A percentile compares a stretch with the other conserved stretches of the same genome.
Evolutionary conservation across 2,797 vertebrate species (phyloP).

Genomic region (Euthynnus affinis): DNA sequence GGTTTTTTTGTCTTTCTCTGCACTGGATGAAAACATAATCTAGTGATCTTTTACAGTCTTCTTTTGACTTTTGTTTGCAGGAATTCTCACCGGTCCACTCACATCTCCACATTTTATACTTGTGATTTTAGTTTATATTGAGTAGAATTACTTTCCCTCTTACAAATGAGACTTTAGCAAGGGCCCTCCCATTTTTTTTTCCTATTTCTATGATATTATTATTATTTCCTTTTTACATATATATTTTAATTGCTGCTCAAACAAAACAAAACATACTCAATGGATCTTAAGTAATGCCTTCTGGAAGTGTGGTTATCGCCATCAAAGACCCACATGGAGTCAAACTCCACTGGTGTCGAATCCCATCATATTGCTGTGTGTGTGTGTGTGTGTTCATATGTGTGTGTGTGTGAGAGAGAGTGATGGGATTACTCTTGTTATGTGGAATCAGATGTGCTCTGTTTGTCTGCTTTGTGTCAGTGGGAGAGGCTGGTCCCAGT

Average conservation of each 20-base stretch:
- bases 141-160: too few relatives aligned
- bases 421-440: slow-evolving; percentile 78
- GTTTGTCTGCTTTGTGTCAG: slow-evolving; percentile 77
- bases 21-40: too few relatives aligned
- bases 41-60: not conserved
- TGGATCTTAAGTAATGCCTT: not conserved
- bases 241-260: not conserved
- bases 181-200: not conserved
- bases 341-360: slow-evolving; percentile 32
- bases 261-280: not conserved
- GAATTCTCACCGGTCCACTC: not conserved
- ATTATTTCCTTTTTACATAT: not conserved
- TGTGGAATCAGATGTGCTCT: slow-evolving; percentile 77
- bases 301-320: slow-evolving; percentile 6
- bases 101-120: not conserved
- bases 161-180: not conserved
- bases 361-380: slow-evolving; percentile 26
- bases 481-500: slow-evolving; percentile 57
- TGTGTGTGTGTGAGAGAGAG: slow-evolving; percentile 26
- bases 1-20: not conserved
- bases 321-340: slow-evolving; percentile 24
- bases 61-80: not conserved
- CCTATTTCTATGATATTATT: too few relatives aligned
- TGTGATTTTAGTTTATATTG: not conserved
- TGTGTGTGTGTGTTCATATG: slow-evolving; percentile 11